Evolutionary conservation across 30 jellyfish, hydroid and myxozoan species (phyloP).

Genomic region (Aurelia sp.): DNA sequence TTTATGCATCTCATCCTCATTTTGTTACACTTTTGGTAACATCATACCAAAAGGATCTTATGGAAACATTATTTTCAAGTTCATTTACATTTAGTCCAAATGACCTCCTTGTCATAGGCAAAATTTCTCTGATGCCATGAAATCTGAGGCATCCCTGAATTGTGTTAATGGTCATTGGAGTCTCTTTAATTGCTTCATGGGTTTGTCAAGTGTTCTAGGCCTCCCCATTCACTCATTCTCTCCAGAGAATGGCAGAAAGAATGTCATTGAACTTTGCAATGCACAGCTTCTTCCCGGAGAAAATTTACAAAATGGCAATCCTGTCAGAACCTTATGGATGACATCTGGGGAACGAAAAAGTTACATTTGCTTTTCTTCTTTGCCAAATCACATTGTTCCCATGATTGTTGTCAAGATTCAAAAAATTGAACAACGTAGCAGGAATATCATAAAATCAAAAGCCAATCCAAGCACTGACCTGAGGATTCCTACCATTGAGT

Average conservation of each 20-base stretch:
- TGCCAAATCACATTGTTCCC: background rate
- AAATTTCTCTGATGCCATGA: no score
- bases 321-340: no score
- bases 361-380: background rate
- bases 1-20: conserved; percentile 1
- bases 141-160: conserved; percentile 9
- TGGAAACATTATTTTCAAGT: no score
- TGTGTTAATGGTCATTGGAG: background rate
- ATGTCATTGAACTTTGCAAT: background rate
- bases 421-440: no score
- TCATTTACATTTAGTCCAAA: no score
- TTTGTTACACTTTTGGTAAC: background rate
- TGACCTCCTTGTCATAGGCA: no score
- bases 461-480: no score
- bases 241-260: background rate
- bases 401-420: background rate
- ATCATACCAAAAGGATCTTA: background rate
- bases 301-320: background rate
- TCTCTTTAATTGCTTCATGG: conserved; percentile 7
- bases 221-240: background rate
- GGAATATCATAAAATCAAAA: no score
- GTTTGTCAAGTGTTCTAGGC: conserved; percentile 26
- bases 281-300: background rate
- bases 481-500: no score
- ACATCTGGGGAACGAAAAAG: no score